A percentile compares a stretch with the other conserved stretches of the same genome.
Conservation (phyloP, 2,797 vertebrate species). For the Rhincodon typus region DNA sequence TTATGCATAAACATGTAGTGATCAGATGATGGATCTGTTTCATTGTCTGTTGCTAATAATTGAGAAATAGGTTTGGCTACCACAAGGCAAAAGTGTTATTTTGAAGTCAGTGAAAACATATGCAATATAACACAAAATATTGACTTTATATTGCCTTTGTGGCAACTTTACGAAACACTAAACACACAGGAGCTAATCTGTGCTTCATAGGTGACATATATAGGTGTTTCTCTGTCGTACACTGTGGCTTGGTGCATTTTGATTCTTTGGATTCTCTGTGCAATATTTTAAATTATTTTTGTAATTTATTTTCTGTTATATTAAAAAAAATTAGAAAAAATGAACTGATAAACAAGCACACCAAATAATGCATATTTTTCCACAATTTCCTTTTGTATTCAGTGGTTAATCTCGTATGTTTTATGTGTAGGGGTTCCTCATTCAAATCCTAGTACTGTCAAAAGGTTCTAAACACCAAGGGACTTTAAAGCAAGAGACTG, state of each 20-base stretch:
- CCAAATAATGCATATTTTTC: neutral
- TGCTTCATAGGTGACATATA: neutral
- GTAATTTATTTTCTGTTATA: neutral
- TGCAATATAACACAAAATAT: neutral
- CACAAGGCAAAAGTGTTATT: neutral
- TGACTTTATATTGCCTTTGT: neutral
- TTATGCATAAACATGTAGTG: neutral
- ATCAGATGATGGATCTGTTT: slow-evolving; percentile 21
- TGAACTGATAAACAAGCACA: neutral
- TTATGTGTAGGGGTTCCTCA: neutral
- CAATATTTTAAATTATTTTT: neutral
- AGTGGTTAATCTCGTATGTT: neutral
- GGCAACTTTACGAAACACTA: neutral
- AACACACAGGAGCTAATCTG: neutral
- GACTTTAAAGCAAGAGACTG: neutral
- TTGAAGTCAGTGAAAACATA: neutral
- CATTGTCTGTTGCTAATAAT: neutral
- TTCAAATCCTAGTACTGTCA: neutral
- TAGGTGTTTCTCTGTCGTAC: neutral
- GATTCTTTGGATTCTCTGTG: neutral
- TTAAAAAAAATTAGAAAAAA: neutral
- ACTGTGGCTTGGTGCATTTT: neutral
- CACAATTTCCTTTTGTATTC: neutral
- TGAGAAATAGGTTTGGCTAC: neutral
- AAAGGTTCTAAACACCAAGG: neutral